Evolutionary conservation across 92 coral and sea anemone genomes (phyloP).

Genomic region (Epizoanthus fatuus): DNA sequence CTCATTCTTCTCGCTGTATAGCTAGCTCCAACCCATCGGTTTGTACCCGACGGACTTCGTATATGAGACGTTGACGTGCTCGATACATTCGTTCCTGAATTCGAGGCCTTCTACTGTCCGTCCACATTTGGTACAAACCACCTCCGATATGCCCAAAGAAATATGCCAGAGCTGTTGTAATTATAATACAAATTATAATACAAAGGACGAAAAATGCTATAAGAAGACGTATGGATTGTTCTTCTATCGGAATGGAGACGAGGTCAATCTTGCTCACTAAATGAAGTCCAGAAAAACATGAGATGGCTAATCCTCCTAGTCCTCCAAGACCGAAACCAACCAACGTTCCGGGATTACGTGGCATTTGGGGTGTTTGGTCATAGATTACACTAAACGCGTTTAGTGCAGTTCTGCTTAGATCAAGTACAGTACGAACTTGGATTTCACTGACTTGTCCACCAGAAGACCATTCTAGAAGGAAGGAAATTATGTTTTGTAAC

Average conservation of each 20-base stretch:
- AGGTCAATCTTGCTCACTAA: neutral
- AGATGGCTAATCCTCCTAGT: neutral
- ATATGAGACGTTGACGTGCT: neutral
- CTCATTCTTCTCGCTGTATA: neutral
- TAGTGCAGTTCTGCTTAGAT: neutral
- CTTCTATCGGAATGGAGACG: neutral
- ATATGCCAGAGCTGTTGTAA: neutral
- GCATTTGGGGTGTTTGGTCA: neutral
- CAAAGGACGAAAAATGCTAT: neutral
- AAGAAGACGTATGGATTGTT: neutral
- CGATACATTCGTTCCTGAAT: neutral
- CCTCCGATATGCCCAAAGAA: neutral
- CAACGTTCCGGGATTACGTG: conserved; percentile 7
- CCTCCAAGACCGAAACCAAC: conserved; percentile 15
- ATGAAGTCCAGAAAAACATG: neutral
- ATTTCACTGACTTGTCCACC: neutral
- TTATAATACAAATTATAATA: no score
- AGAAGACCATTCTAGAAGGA: neutral
- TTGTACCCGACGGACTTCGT: neutral
- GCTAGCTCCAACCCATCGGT: neutral
- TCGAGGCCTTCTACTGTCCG: neutral
- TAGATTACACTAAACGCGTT: neutral
- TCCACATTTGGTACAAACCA: neutral
- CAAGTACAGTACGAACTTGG: neutral
- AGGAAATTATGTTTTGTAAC: no score